Conservation (phyloP, 2,888 invertebrate genomes). For the Heliconius hortense region DNA sequence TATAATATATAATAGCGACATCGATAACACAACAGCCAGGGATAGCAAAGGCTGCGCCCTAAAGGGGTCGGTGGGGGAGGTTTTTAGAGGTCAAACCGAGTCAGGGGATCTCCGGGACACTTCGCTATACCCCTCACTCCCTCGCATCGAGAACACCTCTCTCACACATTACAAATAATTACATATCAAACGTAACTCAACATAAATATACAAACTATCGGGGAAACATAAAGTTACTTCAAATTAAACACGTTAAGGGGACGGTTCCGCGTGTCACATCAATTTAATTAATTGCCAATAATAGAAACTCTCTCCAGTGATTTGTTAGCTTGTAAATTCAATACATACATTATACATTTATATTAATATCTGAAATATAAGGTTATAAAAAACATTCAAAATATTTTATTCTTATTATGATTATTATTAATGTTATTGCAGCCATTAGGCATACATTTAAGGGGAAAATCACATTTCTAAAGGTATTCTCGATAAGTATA, state of each 20-base stretch:
- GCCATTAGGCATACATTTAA: background rate
- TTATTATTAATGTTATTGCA: background rate
- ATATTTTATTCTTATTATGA: slow-evolving; percentile 16
- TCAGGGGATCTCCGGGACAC: slow-evolving; percentile 78
- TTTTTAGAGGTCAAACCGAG: slow-evolving; percentile 76
- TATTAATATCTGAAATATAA: slow-evolving; percentile 37
- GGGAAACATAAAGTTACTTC: slow-evolving; percentile 61
- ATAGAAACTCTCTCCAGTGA: slow-evolving; percentile 59
- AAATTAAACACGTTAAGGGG: slow-evolving; percentile 64
- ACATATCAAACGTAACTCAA: slow-evolving; percentile 74
- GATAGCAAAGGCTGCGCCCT: slow-evolving; percentile 81
- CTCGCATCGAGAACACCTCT: slow-evolving; percentile 82
- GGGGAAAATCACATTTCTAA: slow-evolving; percentile 43
- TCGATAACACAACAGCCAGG: slow-evolving; percentile 81
- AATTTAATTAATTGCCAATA: slow-evolving; percentile 46
- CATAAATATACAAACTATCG: slow-evolving; percentile 71
- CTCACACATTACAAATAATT: slow-evolving; percentile 81
- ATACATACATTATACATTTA: slow-evolving; percentile 38
- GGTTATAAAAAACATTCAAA: slow-evolving; percentile 20
- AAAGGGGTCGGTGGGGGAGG: slow-evolving; percentile 68
- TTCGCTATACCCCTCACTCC: slow-evolving; percentile 82
- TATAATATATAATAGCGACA: slow-evolving; percentile 74
- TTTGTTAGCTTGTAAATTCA: slow-evolving; percentile 49
- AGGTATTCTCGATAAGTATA: slow-evolving; percentile 61
- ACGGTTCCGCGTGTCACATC: slow-evolving; percentile 59